Evolutionary conservation across 2,888 invertebrate species (phyloP), one percentile per base, ranked within the genome.

Genomic region (Hyalella azteca): DNA sequence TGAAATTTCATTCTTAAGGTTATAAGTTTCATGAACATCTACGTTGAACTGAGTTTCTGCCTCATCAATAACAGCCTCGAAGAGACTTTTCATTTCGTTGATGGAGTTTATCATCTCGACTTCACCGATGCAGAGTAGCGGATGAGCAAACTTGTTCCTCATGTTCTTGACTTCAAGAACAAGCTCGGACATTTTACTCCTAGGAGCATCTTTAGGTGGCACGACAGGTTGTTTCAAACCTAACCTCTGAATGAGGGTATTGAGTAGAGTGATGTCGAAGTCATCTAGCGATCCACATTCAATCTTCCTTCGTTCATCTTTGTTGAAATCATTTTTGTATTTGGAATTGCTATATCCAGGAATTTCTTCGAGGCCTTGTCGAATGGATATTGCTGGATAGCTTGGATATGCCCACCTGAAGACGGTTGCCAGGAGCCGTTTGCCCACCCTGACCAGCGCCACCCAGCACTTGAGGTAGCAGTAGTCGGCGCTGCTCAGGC

Each of bases 391-490:
- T 19, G 9, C 7, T n/a, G 3, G 11, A 26, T 41, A 29, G n/a
- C 45, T 29, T 2, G 75, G 75, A 75, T 26, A 75, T 45, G 41
- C 75, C 75, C 75, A 75, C 15, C 22, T 22, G 45, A 75, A 22
- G 13, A 75, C 41, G 0, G 41, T 40, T 5, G 29, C 9, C 3
- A 75, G 75, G 36, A 75, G 41, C n/a, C 15, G 75, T 29, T 75
- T 75, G 26, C 75, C 75, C 3, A 75, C 75, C 36, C 45, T 75
- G n/a, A 75, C 75, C 45, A 75, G 29, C 3, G 45, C 75, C 26
- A 75, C 75, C 75, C 75, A 75, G 45, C 75, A 75, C 75, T 75
- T 75, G 3, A 75, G 40, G 75, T 75, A 75, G 22, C 45, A 75
- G 45, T 75, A 75, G n/a, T 75, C 40, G 7, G 41, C 41, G 29